A percentile compares a stretch with the other conserved stretches of the same genome.
Evolutionary conservation across 2,797 vertebrate genomes (phyloP).

Genomic region (Galagoides demidoff): DNA sequence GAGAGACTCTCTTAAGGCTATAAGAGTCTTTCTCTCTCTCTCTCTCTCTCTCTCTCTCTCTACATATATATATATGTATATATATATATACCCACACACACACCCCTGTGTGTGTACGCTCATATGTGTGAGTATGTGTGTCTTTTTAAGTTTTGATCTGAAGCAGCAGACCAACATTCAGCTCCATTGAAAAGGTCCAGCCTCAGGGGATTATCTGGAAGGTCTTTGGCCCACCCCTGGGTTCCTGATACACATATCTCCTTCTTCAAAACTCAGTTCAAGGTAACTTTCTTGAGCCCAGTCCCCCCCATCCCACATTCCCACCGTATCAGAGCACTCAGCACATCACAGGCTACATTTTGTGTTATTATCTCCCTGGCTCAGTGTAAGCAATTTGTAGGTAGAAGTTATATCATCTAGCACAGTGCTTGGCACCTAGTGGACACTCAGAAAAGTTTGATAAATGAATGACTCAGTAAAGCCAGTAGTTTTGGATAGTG

Average conservation of each 20-base stretch:
- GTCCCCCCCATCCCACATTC: fast-evolving
- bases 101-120: too few species aligned
- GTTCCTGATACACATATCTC: background rate
- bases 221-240: background rate
- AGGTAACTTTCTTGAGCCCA: background rate
- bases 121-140: too few species aligned
- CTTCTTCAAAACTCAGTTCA: background rate
- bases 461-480: conserved; percentile 34
- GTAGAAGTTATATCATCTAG: background rate
- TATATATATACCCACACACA: background rate
- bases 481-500: background rate
- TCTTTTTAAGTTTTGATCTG: background rate
- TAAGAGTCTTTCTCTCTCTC: background rate
- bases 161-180: background rate
- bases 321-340: background rate
- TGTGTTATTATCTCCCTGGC: background rate
- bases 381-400: background rate
- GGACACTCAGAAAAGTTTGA: background rate
- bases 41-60: background rate
- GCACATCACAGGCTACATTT: fast-evolving
- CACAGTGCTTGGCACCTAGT: background rate
- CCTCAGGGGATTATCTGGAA: background rate
- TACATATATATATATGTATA: background rate
- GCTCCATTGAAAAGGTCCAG: background rate
- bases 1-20: background rate